Evolutionary conservation across 2,113 vertebrate species (phyloP), one percentile per base, ranked within the genome.

Genomic region (Corydoras sp.): DNA sequence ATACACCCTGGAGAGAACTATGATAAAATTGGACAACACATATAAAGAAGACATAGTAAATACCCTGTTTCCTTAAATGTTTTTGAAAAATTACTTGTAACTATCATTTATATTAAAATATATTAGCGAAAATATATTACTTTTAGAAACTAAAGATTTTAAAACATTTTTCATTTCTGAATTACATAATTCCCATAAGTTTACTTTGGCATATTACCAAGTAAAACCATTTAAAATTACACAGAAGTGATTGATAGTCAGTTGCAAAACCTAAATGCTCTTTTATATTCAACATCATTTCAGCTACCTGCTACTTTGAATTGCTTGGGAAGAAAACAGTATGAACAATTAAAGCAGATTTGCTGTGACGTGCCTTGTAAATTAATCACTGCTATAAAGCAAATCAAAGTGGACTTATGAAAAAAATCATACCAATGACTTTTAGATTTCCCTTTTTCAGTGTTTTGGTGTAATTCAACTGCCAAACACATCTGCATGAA

Each of bases 51-150:
- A 82, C 74, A 79, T 79, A 83, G 72, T 81, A 88, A 86, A 89
- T 87, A 90, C 89, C 89, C 87, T 90, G 89, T 88, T 83, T 64
- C n/a, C 85, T 82, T 78, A 81, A 84, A 76, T 49, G 24, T 68
- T 75, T 24, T 69, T 72, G 65, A 71, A 78, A 86, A 84, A 82
- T 78, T 81, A 86, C 84, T 84, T 86, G 83, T 80, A 87, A 88
- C 88, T 86, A 85, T 74, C 79, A 59, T 84, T 84, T 76, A 82
- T 87, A 88, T 85, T 87, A 89, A 91, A 91, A 91, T 89, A 90
- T 89, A 89, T 89, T 86, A 87, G 83, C 88, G 86, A 88, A 90
- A 91, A 90, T 91, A 91, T 89, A 91, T 90, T 91, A 91, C 86
- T 89, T 88, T 87, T 77, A 77, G 83, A 85, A 84, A 83, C 83